phyloP scores from a whole-genome alignment of 2,888 invertebrate species.

The Sesia bembeciformis region DNA sequence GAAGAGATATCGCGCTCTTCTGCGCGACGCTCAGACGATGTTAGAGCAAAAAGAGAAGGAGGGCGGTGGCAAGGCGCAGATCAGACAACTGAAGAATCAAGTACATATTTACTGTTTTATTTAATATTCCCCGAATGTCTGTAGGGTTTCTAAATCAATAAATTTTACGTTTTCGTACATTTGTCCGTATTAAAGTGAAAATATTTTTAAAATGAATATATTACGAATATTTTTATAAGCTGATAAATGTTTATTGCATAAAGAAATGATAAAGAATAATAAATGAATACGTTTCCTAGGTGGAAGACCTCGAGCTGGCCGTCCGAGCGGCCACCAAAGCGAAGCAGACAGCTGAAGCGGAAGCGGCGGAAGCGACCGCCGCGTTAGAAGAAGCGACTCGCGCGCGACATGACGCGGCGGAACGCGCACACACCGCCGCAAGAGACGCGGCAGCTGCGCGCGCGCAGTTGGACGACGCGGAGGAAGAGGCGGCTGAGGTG shows the following conservation, averaged over 20 bases:
- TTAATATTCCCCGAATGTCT: background rate
- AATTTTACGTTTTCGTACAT: background rate
- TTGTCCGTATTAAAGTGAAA: background rate
- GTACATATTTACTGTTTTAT: conserved; percentile 15
- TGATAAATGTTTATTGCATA: too few species aligned
- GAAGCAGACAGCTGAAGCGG: conserved; percentile 88
- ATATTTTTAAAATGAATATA: background rate
- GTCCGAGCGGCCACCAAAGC: conserved; percentile 89
- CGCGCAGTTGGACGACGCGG: conserved; percentile 91
- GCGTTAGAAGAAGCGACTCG: conserved; percentile 88
- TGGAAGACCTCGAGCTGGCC: conserved; percentile 94
- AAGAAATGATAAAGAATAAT: too few species aligned
- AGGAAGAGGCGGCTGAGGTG: conserved; percentile 91
- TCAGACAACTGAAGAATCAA: conserved; percentile 86
- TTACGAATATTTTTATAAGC: too few species aligned
- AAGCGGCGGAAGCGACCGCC: conserved; percentile 86
- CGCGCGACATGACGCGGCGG: conserved; percentile 86
- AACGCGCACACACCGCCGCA: conserved; percentile 75
- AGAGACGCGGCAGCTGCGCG: conserved; percentile 77
- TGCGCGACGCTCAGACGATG: conserved; percentile 94
- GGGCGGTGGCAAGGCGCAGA: conserved; percentile 84
- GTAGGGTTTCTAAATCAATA: background rate
- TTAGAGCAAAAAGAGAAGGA: conserved; percentile 91
- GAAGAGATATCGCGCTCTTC: conserved; percentile 89
- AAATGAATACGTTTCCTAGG: conserved; percentile 37